Conservation (phyloP, 2,797 vertebrate genomes). For the Oreochromis mossambicus region DNA sequence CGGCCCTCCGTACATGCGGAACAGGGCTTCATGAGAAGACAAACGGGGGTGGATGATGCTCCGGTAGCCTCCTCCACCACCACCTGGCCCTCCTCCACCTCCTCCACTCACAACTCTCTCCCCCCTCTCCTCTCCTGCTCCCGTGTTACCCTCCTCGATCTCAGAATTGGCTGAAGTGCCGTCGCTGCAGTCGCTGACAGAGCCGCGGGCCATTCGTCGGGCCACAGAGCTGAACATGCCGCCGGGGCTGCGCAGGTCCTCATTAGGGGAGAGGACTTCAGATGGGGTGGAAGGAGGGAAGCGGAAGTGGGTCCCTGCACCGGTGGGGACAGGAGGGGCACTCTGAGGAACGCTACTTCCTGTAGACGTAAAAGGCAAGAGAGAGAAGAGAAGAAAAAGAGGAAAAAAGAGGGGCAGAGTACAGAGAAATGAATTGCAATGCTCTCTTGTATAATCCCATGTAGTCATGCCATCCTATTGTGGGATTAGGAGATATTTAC, state of each 20-base stretch:
- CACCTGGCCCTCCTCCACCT: conserved; percentile 44
- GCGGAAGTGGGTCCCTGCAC: conserved; percentile 82
- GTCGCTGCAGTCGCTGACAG: conserved; percentile 90
- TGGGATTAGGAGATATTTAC: conserved; percentile 31
- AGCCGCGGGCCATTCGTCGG: conserved; percentile 83
- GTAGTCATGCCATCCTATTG: conserved; percentile 32
- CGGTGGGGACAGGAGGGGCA: conserved; percentile 86
- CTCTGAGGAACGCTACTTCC: conserved; percentile 88
- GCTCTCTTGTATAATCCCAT: conserved; percentile 39
- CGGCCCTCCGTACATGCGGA: conserved; percentile 81
- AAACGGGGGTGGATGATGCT: conserved; percentile 78
- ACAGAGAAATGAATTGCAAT: conserved; percentile 40
- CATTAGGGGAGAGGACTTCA: conserved; percentile 85
- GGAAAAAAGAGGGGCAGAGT: neutral
- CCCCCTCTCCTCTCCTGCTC: conserved; percentile 63
- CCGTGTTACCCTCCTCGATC: conserved; percentile 82
- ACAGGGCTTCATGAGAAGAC: conserved; percentile 83
- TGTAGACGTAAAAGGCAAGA: conserved; percentile 34
- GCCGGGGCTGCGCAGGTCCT: conserved; percentile 78
- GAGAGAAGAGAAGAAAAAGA: neutral
- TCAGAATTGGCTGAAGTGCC: conserved; percentile 87
- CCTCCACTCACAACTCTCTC: conserved; percentile 50
- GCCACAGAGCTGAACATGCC: conserved; percentile 81
- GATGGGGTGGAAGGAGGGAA: conserved; percentile 88
- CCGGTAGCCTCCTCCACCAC: conserved; percentile 63